Percentiles rank a stretch among this genome's conserved stretches.
Evolutionary conservation across 2,797 vertebrate species (phyloP).

Genomic region (Molossus alvarezi): DNA sequence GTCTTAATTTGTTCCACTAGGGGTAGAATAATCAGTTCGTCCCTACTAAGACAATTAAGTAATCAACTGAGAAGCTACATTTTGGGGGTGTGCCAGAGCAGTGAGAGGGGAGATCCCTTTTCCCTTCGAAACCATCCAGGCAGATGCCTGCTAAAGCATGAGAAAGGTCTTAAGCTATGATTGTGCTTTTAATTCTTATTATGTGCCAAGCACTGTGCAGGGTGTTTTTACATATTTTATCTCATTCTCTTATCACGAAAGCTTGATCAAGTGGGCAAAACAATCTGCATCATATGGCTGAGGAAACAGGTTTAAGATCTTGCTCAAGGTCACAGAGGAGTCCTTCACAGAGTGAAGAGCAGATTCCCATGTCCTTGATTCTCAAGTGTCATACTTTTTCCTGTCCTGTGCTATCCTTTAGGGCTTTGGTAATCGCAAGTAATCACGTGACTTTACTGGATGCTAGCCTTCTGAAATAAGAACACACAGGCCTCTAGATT

Average conservation of each 20-base stretch:
- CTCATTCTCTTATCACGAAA: neutral
- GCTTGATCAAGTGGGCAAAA: neutral
- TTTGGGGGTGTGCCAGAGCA: neutral
- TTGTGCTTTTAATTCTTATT: neutral
- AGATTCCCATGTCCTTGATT: neutral
- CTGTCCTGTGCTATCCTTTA: neutral
- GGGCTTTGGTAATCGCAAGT: conserved; percentile 11
- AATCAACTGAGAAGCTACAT: neutral
- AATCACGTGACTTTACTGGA: conserved; percentile 48
- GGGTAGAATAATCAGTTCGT: neutral
- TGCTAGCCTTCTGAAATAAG: conserved; percentile 69
- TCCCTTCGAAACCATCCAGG: neutral
- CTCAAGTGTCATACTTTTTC: conserved; percentile 13
- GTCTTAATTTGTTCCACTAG: neutral
- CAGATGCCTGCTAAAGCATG: neutral
- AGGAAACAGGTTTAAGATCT: neutral
- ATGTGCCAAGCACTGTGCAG: neutral
- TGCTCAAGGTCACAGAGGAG: conserved; percentile 18
- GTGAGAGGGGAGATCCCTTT: neutral
- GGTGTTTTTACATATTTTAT: neutral
- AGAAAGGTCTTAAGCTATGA: neutral
- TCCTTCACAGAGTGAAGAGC: neutral
- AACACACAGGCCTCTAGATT: conserved; percentile 66
- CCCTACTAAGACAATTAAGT: neutral
- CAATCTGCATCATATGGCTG: neutral